Base-by-base conservation (phyloP, 2,797 vertebrate species). In the Ispidina picta region DNA sequence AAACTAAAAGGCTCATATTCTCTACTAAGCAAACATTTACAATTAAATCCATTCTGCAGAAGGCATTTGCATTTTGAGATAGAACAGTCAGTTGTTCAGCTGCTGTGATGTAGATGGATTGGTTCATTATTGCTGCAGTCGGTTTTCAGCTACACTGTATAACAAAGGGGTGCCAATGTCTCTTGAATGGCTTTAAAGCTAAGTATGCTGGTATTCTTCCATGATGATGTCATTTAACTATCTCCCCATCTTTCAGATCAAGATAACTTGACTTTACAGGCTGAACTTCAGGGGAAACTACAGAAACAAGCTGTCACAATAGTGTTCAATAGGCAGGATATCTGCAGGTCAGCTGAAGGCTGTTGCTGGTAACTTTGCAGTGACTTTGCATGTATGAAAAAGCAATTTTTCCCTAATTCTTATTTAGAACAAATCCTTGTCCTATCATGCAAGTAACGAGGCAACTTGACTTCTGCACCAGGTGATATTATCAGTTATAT, bases 101-200 rank as follows among this genome's bases (percentile, higher is more conserved):
- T 96, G 96, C 94, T 95, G 96, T 95, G 96, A 96, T 94, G 95
- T 95, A 96, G 96, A 96, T 94, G 90, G 95, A 96, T 96, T 92
- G 95, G 94, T 96, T 96, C 96, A 96, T 96, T 96, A 96, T 89
- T 96, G 90, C 94, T 91, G 92, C 93, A 95, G 90, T 93, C 96
- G 87, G 80, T 95, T 96, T 91, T 87, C 95, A 94, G 83, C 91
- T 77, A 93, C 93, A 95, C 92, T 96, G 91, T 96, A 90, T 95
- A 96, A 96, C 93, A 94, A 95, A 96, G 91, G 93, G 94, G 91
- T 95, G 91, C 91, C 92, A 95, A 92, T 83, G 91, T 66, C 87
- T 95, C 70, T 69, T 92, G 92, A 96, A 96, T 90, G 91, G 88
- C 90, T 96, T 95, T 95, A 92, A 95, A 96, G 86, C 92, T 87